A percentile compares a stretch with the other conserved stretches of the same genome.
These are phyloP conservation scores for Crotalus viridis DNA, from an alignment of 2,113 vertebrate species.

Conservation along the genomic window DNA sequence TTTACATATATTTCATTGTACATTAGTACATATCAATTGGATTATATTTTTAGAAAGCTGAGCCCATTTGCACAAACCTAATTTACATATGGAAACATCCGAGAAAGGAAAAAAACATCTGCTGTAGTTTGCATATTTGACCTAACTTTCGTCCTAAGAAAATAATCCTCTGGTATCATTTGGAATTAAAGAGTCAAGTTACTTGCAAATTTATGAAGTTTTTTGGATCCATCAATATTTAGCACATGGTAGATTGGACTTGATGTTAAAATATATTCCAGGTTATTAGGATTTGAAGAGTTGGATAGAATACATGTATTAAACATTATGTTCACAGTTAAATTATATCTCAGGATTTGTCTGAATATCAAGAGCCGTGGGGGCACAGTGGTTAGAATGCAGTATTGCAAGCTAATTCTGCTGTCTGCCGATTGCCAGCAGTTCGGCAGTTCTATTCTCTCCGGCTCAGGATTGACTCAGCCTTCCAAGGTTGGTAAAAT, in stretches of 20 bases:
- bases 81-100: fast-evolving
- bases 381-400: no score
- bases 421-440: no score
- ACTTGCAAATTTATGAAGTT: background rate
- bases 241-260: background rate
- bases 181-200: background rate
- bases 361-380: background rate
- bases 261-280: background rate
- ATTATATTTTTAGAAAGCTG: background rate
- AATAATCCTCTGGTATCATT: background rate
- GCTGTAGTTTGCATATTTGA: background rate
- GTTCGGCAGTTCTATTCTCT: no score
- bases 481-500: no score
- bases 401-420: no score
- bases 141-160: background rate
- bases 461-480: no score
- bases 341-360: background rate
- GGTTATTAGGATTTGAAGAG: background rate
- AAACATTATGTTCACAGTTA: background rate
- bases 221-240: background rate
- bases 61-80: fast-evolving
- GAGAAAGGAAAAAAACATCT: background rate
- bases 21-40: background rate
- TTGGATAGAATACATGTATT: background rate
- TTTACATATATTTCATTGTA: background rate